These are phyloP conservation scores for Myiozetetes cayanensis DNA, from an alignment of 2,113 vertebrate species.

Conservation along the genomic window DNA sequence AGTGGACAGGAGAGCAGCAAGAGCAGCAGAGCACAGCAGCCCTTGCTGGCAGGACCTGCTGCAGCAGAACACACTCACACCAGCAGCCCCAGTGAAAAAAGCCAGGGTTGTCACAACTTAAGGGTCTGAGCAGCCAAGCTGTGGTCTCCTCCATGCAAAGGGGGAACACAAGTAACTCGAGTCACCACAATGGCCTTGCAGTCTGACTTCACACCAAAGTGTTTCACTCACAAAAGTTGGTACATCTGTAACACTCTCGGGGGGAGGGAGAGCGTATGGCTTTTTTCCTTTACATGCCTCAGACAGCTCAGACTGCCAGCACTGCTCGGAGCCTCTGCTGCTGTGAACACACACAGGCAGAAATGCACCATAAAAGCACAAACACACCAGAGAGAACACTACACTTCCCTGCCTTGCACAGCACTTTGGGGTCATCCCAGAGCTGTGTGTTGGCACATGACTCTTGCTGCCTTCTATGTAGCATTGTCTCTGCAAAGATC, in stretches of 20 bases:
- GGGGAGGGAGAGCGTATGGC: neutral
- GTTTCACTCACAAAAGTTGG: neutral
- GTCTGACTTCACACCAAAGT: neutral
- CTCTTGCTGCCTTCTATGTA: neutral
- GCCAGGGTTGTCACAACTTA: neutral
- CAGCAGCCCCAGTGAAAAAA: neutral
- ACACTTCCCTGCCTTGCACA: no score
- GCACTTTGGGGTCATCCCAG: neutral
- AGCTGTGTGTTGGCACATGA: neutral
- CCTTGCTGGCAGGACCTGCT: neutral
- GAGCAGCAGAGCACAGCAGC: accelerated
- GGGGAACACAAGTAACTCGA: accelerated
- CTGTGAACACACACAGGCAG: neutral
- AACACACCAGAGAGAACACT: accelerated
- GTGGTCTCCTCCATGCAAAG: neutral
- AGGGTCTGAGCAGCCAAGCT: neutral
- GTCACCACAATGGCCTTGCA: neutral
- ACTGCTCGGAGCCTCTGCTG: neutral
- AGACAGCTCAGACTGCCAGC: neutral
- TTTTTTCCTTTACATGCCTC: neutral
- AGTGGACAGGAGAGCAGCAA: neutral
- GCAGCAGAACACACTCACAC: neutral
- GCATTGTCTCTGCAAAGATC: neutral
- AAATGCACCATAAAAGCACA: neutral
- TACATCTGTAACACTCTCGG: no score